Percentiles rank a stretch among this genome's conserved stretches.
Evolutionary conservation across 1,140 invertebrate genomes (phyloP).

Genomic region (Hylaeus volcanicus): DNA sequence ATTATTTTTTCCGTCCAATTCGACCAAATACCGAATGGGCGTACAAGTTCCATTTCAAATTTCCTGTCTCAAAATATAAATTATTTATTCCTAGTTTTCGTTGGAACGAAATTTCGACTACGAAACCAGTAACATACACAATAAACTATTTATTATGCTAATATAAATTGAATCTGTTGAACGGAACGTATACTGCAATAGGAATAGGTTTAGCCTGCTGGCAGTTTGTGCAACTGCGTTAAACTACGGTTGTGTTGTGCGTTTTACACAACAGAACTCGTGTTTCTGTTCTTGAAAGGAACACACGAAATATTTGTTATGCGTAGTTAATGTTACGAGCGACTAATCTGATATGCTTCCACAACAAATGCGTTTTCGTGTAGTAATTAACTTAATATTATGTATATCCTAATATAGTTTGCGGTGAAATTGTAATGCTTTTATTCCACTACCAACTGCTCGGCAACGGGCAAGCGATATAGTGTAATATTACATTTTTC

Average conservation of each 20-base stretch:
- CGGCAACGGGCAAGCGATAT: neutral
- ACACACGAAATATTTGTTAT: slow-evolving; percentile 36
- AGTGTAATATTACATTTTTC: too few relatives aligned
- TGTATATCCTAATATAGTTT: slow-evolving; percentile 13
- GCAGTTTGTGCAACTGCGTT: neutral
- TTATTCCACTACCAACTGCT: slow-evolving; percentile 30
- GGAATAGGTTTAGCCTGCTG: slow-evolving; percentile 9
- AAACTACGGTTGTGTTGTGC: too few relatives aligned
- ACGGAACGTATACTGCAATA: neutral
- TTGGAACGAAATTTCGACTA: too few relatives aligned
- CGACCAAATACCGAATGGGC: too few relatives aligned
- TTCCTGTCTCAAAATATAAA: too few relatives aligned
- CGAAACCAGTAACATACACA: neutral
- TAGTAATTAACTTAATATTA: slow-evolving; percentile 30
- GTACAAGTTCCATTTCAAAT: too few relatives aligned
- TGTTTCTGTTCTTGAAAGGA: slow-evolving; percentile 1
- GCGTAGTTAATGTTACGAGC: slow-evolving; percentile 21
- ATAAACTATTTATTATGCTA: neutral
- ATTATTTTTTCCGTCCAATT: too few relatives aligned
- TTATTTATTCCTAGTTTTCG: neutral
- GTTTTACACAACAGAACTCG: neutral
- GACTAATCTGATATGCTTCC: slow-evolving; percentile 38
- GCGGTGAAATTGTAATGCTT: slow-evolving; percentile 22
- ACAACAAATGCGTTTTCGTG: slow-evolving; percentile 15
- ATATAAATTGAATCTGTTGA: slow-evolving; percentile 13